A percentile compares a stretch with the other conserved stretches of the same genome.
Evolutionary conservation across 1,140 invertebrate genomes (phyloP).

Genomic region (Drosophila lacertosa): DNA sequence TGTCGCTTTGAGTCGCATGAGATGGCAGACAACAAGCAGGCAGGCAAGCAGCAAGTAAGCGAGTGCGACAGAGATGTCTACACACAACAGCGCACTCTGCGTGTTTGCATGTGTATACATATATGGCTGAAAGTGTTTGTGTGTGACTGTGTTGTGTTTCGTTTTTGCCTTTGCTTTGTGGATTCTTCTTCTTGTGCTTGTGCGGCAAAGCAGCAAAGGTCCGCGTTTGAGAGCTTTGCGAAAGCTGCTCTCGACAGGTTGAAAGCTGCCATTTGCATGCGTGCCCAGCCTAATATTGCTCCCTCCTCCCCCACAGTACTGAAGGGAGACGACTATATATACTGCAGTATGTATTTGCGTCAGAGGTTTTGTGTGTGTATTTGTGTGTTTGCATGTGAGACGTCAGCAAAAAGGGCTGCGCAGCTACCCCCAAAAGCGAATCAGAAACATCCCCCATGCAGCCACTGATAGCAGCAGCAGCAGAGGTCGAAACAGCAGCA

Average conservation of each 20-base stretch:
- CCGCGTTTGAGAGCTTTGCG: slow-evolving; percentile 20
- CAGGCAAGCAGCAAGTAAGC: slow-evolving; percentile 1
- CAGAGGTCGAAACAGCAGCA: background rate
- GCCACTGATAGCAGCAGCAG: slow-evolving; percentile 8
- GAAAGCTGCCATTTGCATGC: slow-evolving; percentile 53
- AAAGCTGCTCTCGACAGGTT: slow-evolving; percentile 37
- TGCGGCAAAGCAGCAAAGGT: slow-evolving; percentile 1
- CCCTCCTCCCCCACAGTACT: background rate
- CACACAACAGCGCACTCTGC: slow-evolving; percentile 5
- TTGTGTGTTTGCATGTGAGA: background rate
- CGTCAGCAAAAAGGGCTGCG: slow-evolving; percentile 32
- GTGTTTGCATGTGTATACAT: slow-evolving; percentile 8
- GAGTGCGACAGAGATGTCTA: slow-evolving; percentile 24
- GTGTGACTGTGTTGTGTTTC: background rate
- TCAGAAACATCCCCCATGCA: slow-evolving; percentile 47
- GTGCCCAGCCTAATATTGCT: slow-evolving; percentile 50
- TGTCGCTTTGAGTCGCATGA: slow-evolving; percentile 50
- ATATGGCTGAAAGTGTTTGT: slow-evolving; percentile 5
- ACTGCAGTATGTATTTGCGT: background rate
- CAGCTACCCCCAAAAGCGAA: slow-evolving; percentile 51
- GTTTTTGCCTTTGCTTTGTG: slow-evolving; percentile 16
- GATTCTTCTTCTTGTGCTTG: background rate
- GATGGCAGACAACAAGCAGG: slow-evolving; percentile 15
- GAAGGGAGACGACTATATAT: slow-evolving; percentile 43
- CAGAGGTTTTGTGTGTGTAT: slow-evolving; percentile 2